Conservation (phyloP, 2,113 vertebrate genomes). For the Pristiophorus japonicus region DNA sequence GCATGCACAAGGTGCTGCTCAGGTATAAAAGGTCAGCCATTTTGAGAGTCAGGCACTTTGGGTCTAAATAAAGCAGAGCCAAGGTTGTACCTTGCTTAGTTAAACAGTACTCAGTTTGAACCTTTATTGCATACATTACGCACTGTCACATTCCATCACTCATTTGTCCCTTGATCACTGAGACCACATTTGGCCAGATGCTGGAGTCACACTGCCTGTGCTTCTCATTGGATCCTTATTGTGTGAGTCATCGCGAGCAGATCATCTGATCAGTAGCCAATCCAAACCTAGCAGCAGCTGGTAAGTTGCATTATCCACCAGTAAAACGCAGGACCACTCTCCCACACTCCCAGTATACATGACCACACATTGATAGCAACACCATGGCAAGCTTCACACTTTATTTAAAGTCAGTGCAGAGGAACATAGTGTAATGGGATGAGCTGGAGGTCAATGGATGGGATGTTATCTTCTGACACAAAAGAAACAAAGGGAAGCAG, state of each 20-base stretch:
- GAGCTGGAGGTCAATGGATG: neutral
- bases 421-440: no score
- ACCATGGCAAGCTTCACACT: neutral
- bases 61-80: no score
- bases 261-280: no score
- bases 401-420: neutral
- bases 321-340: neutral
- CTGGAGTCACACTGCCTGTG: neutral
- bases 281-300: neutral
- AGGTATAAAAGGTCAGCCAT: no score
- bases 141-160: neutral
- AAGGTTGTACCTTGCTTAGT: no score
- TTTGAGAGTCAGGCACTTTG: no score
- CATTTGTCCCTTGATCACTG: no score
- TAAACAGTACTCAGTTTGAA: no score
- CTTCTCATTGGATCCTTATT: neutral
- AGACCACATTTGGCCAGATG: neutral
- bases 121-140: no score
- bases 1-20: no score
- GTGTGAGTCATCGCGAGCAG: neutral
- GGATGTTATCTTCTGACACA: neutral
- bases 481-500: neutral
- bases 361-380: neutral
- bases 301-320: neutral
- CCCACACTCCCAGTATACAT: neutral